Evolutionary conservation across 2,888 invertebrate species (phyloP).

Genomic region (Trissolcus japonicus): DNA sequence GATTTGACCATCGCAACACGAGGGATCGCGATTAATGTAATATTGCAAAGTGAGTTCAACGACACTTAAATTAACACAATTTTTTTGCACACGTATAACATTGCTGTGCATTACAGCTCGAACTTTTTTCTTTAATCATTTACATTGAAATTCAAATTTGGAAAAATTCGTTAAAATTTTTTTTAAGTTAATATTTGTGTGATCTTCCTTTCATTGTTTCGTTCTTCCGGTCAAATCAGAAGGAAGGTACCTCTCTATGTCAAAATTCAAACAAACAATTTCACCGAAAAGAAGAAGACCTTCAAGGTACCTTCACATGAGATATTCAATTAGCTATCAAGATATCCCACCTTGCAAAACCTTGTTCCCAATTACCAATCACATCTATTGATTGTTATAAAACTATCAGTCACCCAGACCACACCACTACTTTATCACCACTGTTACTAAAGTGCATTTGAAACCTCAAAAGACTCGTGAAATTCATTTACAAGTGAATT

Average conservation of each 20-base stretch:
- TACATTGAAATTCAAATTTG: no score
- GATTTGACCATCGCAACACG: constrained; percentile 69
- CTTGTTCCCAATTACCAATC: constrained; percentile 27
- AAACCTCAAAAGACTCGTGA: constrained; percentile 16
- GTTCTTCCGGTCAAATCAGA: constrained; percentile 37
- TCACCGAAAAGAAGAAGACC: background rate
- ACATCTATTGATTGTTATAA: constrained; percentile 25
- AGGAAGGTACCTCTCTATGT: constrained; percentile 31
- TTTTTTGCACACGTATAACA: constrained; percentile 24
- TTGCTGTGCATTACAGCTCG: constrained; percentile 36
- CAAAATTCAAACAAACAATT: background rate
- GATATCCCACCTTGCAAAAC: constrained; percentile 8
- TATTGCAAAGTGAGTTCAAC: constrained; percentile 71
- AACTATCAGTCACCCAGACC: constrained; percentile 44
- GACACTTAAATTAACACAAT: constrained; percentile 33
- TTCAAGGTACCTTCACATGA: constrained; percentile 21
- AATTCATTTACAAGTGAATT: constrained; percentile 3
- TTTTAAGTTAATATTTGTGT: background rate
- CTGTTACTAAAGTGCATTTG: constrained; percentile 29
- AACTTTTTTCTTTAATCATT: constrained; percentile 7
- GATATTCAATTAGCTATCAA: constrained; percentile 29
- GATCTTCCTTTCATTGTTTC: background rate
- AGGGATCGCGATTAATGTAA: constrained; percentile 72
- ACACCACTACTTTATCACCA: constrained; percentile 50
- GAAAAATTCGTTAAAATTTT: background rate